Evolutionary conservation across 2,888 invertebrate genomes (phyloP).

Genomic region (Hydrotaea diabolus): DNA sequence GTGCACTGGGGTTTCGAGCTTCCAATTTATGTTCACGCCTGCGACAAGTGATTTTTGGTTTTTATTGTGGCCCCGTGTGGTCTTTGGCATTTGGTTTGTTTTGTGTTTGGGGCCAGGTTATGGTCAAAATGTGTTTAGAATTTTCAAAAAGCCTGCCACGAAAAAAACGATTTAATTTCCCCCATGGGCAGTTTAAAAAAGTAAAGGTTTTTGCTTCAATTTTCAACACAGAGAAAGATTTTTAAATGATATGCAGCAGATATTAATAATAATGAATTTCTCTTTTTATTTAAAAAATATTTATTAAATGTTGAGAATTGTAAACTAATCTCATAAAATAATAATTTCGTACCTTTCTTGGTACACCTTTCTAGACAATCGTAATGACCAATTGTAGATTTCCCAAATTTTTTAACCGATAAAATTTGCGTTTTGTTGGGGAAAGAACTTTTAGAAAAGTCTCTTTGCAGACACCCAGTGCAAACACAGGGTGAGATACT

Average conservation of each 20-base stretch:
- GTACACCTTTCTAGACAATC: too few relatives aligned
- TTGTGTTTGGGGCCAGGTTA: background rate
- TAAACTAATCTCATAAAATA: too few relatives aligned
- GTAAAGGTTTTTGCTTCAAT: background rate
- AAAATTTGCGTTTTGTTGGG: too few relatives aligned
- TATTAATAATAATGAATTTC: slow-evolving; percentile 13
- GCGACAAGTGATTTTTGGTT: background rate
- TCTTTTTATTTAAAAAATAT: too few relatives aligned
- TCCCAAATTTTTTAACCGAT: too few relatives aligned
- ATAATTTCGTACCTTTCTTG: too few relatives aligned
- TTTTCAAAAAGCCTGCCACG: slow-evolving; percentile 14
- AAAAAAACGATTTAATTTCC: background rate
- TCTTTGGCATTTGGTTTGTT: background rate
- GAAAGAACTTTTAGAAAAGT: too few relatives aligned
- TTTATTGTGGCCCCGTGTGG: background rate
- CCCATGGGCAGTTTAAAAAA: background rate
- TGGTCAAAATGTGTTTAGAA: slow-evolving; percentile 33
- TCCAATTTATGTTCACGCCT: background rate
- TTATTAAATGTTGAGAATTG: background rate
- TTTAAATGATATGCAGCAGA: background rate
- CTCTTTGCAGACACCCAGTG: too few relatives aligned
- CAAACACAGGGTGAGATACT: too few relatives aligned
- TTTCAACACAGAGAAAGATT: background rate
- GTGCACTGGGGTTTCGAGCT: slow-evolving; percentile 5
- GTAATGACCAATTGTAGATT: too few relatives aligned